Evolutionary conservation across 2,113 vertebrate genomes (phyloP).

Genomic region (Nyctereutes procyonoides): DNA sequence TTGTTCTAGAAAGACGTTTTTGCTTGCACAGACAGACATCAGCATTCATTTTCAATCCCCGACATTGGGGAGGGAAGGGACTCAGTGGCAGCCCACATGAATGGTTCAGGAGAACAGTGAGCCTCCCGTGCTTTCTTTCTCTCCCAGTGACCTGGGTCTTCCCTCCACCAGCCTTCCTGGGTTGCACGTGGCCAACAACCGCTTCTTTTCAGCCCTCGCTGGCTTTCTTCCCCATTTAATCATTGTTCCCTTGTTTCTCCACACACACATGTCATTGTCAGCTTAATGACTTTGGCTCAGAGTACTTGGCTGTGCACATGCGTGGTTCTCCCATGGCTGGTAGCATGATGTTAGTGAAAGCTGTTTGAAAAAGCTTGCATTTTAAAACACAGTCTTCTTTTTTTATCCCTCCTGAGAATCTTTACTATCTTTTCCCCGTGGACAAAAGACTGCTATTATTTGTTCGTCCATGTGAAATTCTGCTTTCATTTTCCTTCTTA

Average conservation of each 20-base stretch:
- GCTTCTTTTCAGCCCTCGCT: not conserved
- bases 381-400: not conserved
- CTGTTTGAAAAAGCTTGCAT: not conserved
- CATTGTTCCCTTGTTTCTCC: not conserved
- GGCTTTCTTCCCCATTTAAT: not conserved
- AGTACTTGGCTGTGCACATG: not conserved
- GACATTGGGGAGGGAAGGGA: not conserved
- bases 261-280: not conserved
- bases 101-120: rapidly evolving
- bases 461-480: not conserved
- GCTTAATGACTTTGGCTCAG: not conserved
- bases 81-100: not conserved
- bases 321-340: not conserved
- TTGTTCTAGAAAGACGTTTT: not conserved
- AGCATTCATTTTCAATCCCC: not conserved
- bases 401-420: not conserved
- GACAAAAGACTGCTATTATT: not conserved
- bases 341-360: not conserved
- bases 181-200: not conserved
- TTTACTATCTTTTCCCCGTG: not conserved
- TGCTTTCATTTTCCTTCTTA: conserved; percentile 31
- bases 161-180: not conserved
- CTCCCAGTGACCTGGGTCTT: not conserved
- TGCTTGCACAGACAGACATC: not conserved
- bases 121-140: not conserved